A percentile compares a stretch with the other conserved stretches of the same genome.
phyloP scores from a whole-genome alignment of 2,797 vertebrate genomes.

The Arvicola amphibius region DNA sequence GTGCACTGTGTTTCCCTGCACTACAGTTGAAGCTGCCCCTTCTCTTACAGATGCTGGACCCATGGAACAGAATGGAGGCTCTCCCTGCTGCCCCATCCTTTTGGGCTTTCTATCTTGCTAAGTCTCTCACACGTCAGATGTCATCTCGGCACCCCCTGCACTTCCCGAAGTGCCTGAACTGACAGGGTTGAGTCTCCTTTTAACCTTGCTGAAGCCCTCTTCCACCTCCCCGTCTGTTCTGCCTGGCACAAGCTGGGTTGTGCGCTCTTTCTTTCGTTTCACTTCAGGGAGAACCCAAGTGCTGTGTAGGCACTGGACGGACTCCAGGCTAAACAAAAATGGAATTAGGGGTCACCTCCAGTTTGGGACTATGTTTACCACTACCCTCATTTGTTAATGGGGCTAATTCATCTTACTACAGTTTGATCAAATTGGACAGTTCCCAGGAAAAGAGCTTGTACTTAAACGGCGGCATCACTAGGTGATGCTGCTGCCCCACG shows the following conservation, averaged over 20 bases:
- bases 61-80: background rate
- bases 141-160: background rate
- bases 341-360: conserved; percentile 43
- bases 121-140: conserved; percentile 7
- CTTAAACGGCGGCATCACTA: conserved; percentile 77
- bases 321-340: conserved; percentile 36
- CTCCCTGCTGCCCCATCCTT: background rate
- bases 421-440: conserved; percentile 55
- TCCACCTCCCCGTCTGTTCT: background rate
- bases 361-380: conserved; percentile 48
- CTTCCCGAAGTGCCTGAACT: conserved; percentile 43
- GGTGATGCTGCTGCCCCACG: conserved; percentile 81
- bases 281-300: conserved; percentile 52
- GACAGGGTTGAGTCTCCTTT: conserved; percentile 1
- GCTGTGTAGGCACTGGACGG: background rate
- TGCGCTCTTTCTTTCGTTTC: conserved; percentile 19
- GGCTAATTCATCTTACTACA: conserved; percentile 49
- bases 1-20: background rate
- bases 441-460: conserved; percentile 75
- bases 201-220: conserved; percentile 22
- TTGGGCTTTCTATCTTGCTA: background rate
- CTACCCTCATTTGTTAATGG: conserved; percentile 20
- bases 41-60: background rate
- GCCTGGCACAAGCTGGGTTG: background rate
- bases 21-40: background rate